phyloP scores from a whole-genome alignment of 1,140 invertebrate species.

The Tetragnatha versicolor region DNA sequence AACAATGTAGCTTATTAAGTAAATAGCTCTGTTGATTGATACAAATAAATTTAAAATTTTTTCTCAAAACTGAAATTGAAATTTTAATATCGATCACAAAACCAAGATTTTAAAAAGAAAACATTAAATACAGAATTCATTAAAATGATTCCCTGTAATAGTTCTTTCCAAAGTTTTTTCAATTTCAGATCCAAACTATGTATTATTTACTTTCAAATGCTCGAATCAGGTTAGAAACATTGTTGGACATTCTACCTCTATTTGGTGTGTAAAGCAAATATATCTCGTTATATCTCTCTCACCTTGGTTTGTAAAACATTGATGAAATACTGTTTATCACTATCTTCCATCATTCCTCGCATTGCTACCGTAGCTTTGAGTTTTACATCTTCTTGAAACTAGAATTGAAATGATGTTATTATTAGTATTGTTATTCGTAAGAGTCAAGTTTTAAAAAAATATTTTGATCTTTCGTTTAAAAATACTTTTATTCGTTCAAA shows the following conservation, averaged over 20 bases:
- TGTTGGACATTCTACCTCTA: no score
- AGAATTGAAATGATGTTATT: background rate
- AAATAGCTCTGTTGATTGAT: no score
- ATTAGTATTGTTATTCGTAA: background rate
- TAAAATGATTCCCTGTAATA: background rate
- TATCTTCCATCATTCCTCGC: background rate
- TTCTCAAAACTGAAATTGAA: no score
- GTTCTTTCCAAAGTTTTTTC: background rate
- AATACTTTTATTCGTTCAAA: background rate
- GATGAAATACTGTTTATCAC: background rate
- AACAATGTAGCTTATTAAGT: no score
- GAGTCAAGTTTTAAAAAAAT: background rate
- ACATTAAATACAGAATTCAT: background rate
- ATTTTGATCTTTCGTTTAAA: background rate
- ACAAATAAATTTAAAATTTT: no score
- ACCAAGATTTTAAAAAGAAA: background rate
- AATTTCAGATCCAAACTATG: background rate
- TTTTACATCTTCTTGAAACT: slow-evolving; percentile 22
- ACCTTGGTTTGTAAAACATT: slow-evolving; percentile 7
- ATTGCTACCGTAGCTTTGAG: background rate
- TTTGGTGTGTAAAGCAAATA: no score
- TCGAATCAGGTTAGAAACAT: background rate
- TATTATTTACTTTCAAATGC: background rate
- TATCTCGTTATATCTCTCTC: background rate
- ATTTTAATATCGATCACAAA: no score